phyloP scores from a whole-genome alignment of 2,888 invertebrate genomes.

The Philopedon plagiatum region DNA sequence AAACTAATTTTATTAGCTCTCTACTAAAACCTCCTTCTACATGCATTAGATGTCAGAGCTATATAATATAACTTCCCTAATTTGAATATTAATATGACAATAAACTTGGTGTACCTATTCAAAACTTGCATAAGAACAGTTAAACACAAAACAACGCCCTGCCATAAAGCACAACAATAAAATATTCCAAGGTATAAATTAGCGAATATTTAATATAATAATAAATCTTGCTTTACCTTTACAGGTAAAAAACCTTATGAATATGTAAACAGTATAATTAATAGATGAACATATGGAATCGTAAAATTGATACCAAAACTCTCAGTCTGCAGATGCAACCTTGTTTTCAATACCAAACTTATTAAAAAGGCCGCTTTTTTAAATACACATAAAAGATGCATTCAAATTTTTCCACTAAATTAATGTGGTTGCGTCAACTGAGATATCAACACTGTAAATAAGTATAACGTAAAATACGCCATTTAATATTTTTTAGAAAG shows the following conservation, averaged over 20 bases:
- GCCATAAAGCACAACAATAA: not conserved
- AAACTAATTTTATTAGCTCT: no score
- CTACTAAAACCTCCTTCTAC: no score
- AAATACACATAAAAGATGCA: not conserved
- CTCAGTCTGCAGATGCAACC: not conserved
- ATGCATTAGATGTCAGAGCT: no score
- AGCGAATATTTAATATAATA: not conserved
- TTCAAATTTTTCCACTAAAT: no score
- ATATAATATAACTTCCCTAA: no score
- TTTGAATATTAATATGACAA: not conserved
- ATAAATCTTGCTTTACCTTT: not conserved
- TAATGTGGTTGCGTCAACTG: no score
- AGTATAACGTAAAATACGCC: no score
- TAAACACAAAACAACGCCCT: not conserved
- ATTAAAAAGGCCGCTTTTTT: not conserved
- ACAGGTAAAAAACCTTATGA: not conserved
- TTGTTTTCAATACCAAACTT: constrained; percentile 7
- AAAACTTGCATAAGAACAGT: not conserved
- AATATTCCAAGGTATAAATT: not conserved
- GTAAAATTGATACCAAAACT: not conserved
- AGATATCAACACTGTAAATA: no score
- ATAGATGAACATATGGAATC: not conserved
- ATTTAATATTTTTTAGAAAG: no score
- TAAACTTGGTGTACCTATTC: not conserved
- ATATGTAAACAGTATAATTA: not conserved